phyloP scores from a whole-genome alignment of 2,888 invertebrate species.

The Temnothorax rugatulus region DNA sequence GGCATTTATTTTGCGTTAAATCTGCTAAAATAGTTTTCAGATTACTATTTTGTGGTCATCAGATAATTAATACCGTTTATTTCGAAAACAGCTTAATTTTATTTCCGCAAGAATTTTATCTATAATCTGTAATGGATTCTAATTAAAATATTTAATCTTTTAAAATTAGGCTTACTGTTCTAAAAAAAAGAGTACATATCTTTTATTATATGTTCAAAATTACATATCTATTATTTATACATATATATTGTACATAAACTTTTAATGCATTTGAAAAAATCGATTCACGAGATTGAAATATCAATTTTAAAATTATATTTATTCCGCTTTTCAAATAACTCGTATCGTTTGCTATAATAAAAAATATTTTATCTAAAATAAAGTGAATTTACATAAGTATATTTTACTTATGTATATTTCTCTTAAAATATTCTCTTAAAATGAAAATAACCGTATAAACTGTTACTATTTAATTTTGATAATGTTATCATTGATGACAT shows the following conservation, averaged over 20 bases:
- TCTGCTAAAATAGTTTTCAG: neutral
- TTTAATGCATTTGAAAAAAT: neutral
- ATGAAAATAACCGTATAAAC: neutral
- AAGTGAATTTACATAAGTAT: neutral
- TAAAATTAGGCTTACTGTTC: neutral
- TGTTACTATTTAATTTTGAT: slow-evolving; percentile 32
- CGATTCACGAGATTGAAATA: neutral
- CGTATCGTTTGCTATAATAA: neutral
- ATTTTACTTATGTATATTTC: neutral
- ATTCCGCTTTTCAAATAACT: neutral
- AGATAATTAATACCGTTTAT: neutral
- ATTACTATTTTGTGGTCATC: neutral
- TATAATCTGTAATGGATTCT: neutral
- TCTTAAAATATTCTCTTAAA: neutral
- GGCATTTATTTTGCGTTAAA: neutral
- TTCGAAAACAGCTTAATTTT: neutral
- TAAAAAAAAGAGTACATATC: neutral
- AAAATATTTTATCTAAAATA: neutral
- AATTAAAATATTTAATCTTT: neutral
- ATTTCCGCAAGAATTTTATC: neutral
- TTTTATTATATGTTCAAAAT: neutral
- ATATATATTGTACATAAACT: neutral
- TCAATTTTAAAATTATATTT: neutral
- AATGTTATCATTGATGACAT: slow-evolving; percentile 22
- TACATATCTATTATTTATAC: neutral